Conservation (phyloP, 2,797 vertebrate species). For the Lophius americanus region DNA sequence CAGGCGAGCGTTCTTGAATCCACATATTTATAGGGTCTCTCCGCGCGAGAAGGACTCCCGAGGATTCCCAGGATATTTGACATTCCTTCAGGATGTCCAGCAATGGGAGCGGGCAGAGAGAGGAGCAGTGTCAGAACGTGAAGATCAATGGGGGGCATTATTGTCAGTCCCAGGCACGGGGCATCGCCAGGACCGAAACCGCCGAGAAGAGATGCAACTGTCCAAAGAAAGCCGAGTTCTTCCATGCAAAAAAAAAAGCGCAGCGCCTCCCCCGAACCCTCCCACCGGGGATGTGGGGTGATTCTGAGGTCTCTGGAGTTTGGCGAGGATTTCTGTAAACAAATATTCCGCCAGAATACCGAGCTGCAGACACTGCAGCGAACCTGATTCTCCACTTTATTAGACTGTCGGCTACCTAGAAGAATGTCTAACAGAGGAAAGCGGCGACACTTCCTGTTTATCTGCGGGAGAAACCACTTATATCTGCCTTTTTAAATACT, state of each 20-base stretch:
- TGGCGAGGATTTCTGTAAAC: too few species aligned
- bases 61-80: slow-evolving; percentile 76
- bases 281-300: slow-evolving; percentile 37
- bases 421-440: too few species aligned
- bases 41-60: slow-evolving; percentile 23
- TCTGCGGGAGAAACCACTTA: too few species aligned
- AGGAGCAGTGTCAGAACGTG: slow-evolving; percentile 35
- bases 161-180: slow-evolving; percentile 72
- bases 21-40: slow-evolving; percentile 36
- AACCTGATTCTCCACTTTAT: too few species aligned
- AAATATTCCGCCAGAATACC: too few species aligned
- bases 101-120: slow-evolving; percentile 46
- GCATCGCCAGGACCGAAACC: slow-evolving; percentile 39
- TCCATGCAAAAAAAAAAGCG: slow-evolving; percentile 5
- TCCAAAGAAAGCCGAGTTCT: slow-evolving; percentile 26
- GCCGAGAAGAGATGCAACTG: slow-evolving; percentile 29
- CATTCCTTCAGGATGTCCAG: slow-evolving; percentile 67
- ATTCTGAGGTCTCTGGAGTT: slow-evolving; percentile 19
- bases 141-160: slow-evolving; percentile 79
- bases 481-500: too few species aligned
- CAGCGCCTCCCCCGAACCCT: slow-evolving; percentile 7
- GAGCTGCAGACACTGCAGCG: too few species aligned
- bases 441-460: too few species aligned
- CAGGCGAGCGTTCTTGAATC: slow-evolving; percentile 33
- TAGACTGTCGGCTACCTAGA: too few species aligned